Evolutionary conservation across 2,113 vertebrate genomes (phyloP).

Genomic region (Catharus bicknelli): DNA sequence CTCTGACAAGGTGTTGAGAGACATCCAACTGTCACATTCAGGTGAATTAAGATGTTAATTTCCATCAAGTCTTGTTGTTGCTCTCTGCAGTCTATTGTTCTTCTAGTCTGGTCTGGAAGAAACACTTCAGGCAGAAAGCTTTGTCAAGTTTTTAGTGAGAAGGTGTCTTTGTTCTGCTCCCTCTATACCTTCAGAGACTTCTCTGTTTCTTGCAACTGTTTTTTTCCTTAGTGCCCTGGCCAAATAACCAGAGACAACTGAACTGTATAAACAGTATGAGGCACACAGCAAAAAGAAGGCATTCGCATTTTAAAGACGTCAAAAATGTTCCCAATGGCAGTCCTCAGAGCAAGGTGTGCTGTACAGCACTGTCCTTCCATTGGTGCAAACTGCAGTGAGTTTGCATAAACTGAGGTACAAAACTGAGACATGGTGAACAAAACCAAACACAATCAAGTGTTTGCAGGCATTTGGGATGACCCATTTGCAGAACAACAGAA

Average conservation of each 20-base stretch:
- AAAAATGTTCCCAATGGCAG: not conserved
- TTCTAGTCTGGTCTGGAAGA: not conserved
- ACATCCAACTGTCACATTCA: not conserved
- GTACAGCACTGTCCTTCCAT: not conserved
- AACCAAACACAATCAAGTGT: not conserved
- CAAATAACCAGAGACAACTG: not conserved
- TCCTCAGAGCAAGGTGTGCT: not conserved
- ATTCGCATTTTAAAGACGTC: not conserved
- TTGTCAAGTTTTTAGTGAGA: not conserved
- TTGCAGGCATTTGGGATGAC: not conserved
- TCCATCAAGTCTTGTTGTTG: not conserved
- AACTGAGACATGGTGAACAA: fast-evolving
- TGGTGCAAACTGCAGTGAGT: not conserved
- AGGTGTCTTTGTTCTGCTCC: not conserved
- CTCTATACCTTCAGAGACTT: not conserved
- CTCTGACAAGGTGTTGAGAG: not conserved
- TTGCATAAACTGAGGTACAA: not conserved
- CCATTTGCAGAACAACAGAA: not conserved
- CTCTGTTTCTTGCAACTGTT: not conserved
- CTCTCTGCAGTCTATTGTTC: not conserved
- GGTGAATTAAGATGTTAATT: not conserved
- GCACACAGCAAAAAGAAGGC: not conserved
- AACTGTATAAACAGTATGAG: not conserved
- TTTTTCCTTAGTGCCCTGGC: not conserved
- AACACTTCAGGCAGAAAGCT: not conserved